phyloP scores from a whole-genome alignment of 2,797 vertebrate species.

The Rhyacichthys aspro region DNA sequence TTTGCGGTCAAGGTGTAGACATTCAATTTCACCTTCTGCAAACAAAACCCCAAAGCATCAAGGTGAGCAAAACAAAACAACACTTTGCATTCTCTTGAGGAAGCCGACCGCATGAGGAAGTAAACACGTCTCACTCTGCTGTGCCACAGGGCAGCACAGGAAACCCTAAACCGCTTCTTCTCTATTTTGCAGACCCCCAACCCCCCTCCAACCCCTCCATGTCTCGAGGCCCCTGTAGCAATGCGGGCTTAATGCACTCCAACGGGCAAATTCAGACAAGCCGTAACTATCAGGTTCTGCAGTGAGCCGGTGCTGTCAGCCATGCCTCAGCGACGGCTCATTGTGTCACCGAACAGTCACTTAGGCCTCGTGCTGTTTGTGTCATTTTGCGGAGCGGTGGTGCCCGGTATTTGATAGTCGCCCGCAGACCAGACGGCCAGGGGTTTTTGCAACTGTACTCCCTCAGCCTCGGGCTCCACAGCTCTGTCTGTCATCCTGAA shows the following conservation, averaged over 20 bases:
- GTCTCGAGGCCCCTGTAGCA: slow-evolving; percentile 25
- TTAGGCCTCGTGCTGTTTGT: slow-evolving; percentile 20
- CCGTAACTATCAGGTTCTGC: slow-evolving; percentile 53
- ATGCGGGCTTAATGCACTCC: slow-evolving; percentile 11
- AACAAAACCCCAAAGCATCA: slow-evolving; percentile 6
- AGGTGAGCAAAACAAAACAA: slow-evolving; percentile 30
- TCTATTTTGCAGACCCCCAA: slow-evolving; percentile 31
- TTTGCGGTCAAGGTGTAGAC: no score
- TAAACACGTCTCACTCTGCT: slow-evolving; percentile 31
- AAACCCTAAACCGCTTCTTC: slow-evolving; percentile 66
- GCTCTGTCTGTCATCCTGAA: slow-evolving; percentile 11
- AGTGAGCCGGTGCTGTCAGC: slow-evolving; percentile 20
- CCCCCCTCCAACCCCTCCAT: neutral
- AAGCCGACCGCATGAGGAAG: slow-evolving; percentile 48
- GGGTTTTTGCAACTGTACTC: slow-evolving; percentile 38
- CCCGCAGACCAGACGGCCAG: slow-evolving; percentile 35
- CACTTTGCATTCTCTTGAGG: slow-evolving; percentile 4
- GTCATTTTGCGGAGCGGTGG: slow-evolving; percentile 42
- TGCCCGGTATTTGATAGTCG: slow-evolving; percentile 39
- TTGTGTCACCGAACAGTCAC: slow-evolving; percentile 20
- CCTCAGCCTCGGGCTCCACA: slow-evolving; percentile 23
- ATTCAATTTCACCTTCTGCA: neutral
- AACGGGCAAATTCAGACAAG: slow-evolving; percentile 62
- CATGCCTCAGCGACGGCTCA: slow-evolving; percentile 34
- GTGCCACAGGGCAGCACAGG: slow-evolving; percentile 65